These are phyloP conservation scores for Diorhabda sublineata DNA, from an alignment of 1,140 invertebrate species.

Conservation along the genomic window DNA sequence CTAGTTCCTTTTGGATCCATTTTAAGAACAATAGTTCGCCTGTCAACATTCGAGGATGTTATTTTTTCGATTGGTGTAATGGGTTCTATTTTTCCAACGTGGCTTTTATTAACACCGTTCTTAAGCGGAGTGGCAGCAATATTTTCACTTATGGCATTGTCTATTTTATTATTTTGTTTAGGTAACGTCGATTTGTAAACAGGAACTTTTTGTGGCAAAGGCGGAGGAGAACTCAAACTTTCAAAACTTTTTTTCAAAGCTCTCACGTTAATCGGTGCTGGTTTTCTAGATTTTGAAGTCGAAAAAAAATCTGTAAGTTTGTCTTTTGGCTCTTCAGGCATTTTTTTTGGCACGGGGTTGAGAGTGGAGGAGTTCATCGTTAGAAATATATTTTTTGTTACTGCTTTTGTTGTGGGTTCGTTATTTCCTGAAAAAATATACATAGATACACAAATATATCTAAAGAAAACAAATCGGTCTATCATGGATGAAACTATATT, in stretches of 20 bases:
- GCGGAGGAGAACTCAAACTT: background rate
- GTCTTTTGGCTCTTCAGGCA: background rate
- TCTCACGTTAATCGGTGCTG: constrained; percentile 14
- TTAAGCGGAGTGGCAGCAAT: background rate
- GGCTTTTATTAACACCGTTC: background rate
- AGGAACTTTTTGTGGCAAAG: constrained; percentile 14
- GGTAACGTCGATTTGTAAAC: background rate
- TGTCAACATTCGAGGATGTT: background rate
- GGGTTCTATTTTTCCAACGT: background rate
- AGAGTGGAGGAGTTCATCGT: background rate
- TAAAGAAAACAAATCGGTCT: no score
- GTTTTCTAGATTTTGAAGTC: constrained; percentile 1
- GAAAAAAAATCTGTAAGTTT: background rate
- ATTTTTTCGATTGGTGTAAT: background rate
- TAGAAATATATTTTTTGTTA: background rate
- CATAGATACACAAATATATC: no score
- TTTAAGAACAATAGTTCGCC: constrained; percentile 3
- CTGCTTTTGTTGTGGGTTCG: background rate
- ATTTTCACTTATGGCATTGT: constrained; percentile 4
- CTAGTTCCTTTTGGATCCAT: background rate
- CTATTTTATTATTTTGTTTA: constrained; percentile 4
- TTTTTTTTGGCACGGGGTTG: background rate
- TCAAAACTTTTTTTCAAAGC: constrained; percentile 13
- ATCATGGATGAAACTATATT: no score
- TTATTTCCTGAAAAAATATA: background rate